phyloP scores from a whole-genome alignment of 2,113 vertebrate genomes.

The Bos indicus region DNA sequence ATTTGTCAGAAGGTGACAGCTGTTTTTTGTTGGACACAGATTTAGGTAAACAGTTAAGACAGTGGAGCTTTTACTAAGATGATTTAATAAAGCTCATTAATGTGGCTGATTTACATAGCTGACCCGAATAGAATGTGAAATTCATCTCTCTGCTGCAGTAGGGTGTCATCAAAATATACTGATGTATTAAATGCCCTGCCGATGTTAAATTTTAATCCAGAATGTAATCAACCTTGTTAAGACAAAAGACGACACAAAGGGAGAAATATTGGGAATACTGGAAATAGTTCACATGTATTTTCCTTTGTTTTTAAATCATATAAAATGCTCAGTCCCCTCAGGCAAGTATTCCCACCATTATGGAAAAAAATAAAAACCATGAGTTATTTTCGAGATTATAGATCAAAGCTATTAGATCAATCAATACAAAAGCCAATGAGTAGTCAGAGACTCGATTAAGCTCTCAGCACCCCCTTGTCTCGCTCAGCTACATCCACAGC shows the following conservation, averaged over 20 bases:
- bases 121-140: conserved; percentile 62
- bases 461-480: not conserved
- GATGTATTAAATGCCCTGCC: not conserved
- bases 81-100: conserved; percentile 78
- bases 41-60: conserved; percentile 70
- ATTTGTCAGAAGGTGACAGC: conserved; percentile 55
- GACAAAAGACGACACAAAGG: conserved; percentile 21
- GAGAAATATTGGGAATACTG: not conserved
- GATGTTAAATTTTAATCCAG: conserved; percentile 53
- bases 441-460: not conserved
- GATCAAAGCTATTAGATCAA: conserved; percentile 58
- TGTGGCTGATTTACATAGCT: conserved; percentile 61
- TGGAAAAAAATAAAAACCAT: not conserved
- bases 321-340: not conserved
- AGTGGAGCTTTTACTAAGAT: conserved; percentile 72
- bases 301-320: conserved; percentile 32
- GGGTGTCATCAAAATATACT: conserved; percentile 37
- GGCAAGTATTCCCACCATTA: conserved; percentile 41
- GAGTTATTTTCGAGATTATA: conserved; percentile 54
- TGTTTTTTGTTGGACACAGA: conserved; percentile 63
- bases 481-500: not conserved
- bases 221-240: conserved; percentile 48
- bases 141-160: conserved; percentile 26
- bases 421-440: conserved; percentile 40
- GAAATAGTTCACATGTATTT: not conserved